Conservation (phyloP, 2,888 invertebrate genomes). For the Tinea pellionella region DNA sequence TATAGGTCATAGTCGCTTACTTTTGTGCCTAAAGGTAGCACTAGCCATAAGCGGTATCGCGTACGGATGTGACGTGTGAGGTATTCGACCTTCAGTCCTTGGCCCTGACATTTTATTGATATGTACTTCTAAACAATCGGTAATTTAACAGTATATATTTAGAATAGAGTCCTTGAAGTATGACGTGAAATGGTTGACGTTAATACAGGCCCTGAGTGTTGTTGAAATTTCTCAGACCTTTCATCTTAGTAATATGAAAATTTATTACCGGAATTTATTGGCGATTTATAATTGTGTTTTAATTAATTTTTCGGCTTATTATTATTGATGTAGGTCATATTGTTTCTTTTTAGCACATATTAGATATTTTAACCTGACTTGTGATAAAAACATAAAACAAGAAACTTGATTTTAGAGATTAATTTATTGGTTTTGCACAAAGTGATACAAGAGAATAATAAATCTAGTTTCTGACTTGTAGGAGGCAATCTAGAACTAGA, state of each 20-base stretch:
- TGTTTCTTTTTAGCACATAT: no score
- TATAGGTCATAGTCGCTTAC: not conserved
- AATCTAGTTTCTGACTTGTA: not conserved
- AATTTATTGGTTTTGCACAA: not conserved
- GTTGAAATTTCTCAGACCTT: not conserved
- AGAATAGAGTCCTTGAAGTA: not conserved
- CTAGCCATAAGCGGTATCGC: not conserved
- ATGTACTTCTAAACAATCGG: not conserved
- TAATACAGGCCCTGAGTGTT: not conserved
- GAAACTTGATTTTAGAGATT: not conserved
- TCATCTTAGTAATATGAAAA: not conserved
- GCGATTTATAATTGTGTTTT: not conserved
- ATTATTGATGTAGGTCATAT: not conserved
- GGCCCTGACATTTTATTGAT: not conserved
- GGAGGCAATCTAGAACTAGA: not conserved
- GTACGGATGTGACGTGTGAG: not conserved
- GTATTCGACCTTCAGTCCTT: slow-evolving; percentile 3
- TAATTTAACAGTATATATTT: not conserved
- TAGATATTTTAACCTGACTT: no score
- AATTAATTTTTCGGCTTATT: not conserved
- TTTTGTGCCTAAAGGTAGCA: not conserved
- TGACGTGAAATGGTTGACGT: not conserved
- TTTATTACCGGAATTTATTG: not conserved
- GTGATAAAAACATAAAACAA: no score
- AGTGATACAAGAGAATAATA: not conserved